Percentiles rank a stretch among this genome's conserved stretches.
Evolutionary conservation across 1,140 invertebrate species (phyloP).

Genomic region (Yoshiicerus persimilis): DNA sequence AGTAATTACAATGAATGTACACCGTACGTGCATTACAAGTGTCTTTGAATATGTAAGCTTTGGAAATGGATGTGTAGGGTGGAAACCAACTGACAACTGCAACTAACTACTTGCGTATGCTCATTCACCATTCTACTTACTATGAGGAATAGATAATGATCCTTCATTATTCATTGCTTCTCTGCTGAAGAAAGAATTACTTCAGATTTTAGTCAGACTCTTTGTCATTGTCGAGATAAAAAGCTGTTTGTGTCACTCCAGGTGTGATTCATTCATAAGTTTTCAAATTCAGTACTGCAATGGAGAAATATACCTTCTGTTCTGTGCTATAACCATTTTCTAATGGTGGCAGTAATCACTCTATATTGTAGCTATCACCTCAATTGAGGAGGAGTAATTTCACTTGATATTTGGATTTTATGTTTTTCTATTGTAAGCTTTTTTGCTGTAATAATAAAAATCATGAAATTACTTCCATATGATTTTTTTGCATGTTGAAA

Average conservation of each 20-base stretch:
- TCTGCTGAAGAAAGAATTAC: neutral
- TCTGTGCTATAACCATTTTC: no score
- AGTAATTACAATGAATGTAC: neutral
- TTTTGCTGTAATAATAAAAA: no score
- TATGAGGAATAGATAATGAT: neutral
- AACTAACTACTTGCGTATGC: neutral
- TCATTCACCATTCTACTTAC: neutral
- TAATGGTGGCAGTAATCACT: no score
- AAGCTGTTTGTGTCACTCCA: neutral
- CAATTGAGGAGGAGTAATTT: no score
- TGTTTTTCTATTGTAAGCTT: no score
- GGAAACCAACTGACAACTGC: neutral
- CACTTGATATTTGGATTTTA: no score
- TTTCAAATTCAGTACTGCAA: neutral
- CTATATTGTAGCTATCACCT: no score
- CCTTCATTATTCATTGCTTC: neutral
- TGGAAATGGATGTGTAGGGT: neutral
- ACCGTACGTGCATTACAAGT: neutral
- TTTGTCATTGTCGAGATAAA: constrained; percentile 7
- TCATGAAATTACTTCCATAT: no score
- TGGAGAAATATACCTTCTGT: neutral
- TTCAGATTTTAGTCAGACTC: neutral
- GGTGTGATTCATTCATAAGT: neutral
- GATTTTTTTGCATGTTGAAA: no score
- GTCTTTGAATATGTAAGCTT: neutral